Conservation (phyloP, 2,113 vertebrate species). For the Lichenostomus cassidix region DNA sequence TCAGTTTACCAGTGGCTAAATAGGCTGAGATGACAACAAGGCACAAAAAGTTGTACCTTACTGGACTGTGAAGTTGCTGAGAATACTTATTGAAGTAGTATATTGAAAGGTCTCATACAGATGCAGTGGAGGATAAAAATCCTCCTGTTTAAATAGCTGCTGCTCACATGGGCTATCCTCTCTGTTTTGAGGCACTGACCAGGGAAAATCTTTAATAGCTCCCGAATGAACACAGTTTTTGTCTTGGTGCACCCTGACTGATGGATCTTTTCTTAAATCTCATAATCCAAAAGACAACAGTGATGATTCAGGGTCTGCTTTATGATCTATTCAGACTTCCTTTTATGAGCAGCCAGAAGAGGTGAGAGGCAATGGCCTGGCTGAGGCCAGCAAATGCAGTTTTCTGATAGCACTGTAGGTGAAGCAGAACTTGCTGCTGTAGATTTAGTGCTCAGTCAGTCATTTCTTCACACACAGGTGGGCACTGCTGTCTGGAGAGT, state of each 20-base stretch:
- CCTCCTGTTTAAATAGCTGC: background rate
- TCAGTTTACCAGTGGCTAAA: background rate
- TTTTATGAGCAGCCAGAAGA: background rate
- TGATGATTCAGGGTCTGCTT: background rate
- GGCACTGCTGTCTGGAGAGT: fast-evolving
- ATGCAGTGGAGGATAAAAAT: background rate
- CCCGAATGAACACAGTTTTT: background rate
- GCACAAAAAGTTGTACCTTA: background rate
- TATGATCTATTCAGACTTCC: background rate
- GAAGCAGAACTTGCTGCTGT: background rate
- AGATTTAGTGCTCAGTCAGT: background rate
- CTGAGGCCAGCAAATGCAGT: background rate
- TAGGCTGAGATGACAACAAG: background rate
- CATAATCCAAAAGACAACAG: background rate
- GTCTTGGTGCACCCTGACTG: background rate
- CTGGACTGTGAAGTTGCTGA: background rate
- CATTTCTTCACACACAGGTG: background rate
- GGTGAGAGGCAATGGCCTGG: background rate
- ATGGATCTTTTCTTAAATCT: background rate
- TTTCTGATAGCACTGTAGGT: background rate
- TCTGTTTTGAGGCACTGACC: background rate
- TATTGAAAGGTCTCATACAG: background rate
- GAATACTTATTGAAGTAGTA: background rate
- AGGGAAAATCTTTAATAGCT: background rate
- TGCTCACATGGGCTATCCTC: background rate